Conservation (phyloP, 1,140 invertebrate genomes). For the Megathymus violae region DNA sequence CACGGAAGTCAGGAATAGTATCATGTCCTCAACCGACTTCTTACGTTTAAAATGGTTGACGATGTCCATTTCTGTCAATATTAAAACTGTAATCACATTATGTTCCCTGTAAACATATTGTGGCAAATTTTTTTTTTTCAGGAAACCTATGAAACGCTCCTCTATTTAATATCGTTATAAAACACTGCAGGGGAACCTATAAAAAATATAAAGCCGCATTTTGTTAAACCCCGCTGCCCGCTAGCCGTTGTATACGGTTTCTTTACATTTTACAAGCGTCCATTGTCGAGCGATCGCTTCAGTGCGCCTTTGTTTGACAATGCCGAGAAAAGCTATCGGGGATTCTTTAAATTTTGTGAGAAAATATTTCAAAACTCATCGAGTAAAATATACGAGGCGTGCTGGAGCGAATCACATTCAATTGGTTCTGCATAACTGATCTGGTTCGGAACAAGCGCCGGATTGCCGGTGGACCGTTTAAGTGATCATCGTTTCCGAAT, state of each 20-base stretch:
- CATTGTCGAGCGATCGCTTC: slow-evolving; percentile 22
- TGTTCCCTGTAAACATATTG: too few relatives aligned
- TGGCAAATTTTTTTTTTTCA: too few relatives aligned
- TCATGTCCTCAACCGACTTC: too few relatives aligned
- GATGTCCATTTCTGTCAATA: too few relatives aligned
- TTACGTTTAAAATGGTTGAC: too few relatives aligned
- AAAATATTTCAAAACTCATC: slow-evolving; percentile 21
- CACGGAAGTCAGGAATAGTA: too few relatives aligned
- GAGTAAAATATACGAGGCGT: slow-evolving; percentile 13
- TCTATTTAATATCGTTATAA: background rate
- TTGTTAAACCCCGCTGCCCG: background rate
- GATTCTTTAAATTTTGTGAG: slow-evolving; percentile 29
- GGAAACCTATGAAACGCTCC: background rate
- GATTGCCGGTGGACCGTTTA: slow-evolving; percentile 16
- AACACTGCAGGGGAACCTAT: slow-evolving; percentile 1
- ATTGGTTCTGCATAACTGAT: slow-evolving; percentile 30
- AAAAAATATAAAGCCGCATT: slow-evolving; percentile 9
- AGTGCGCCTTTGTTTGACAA: slow-evolving; percentile 24
- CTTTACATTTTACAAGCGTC: slow-evolving; percentile 18
- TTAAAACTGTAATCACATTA: too few relatives aligned
- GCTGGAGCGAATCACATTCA: slow-evolving; percentile 25
- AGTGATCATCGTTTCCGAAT: slow-evolving; percentile 22
- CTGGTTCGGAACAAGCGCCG: slow-evolving; percentile 7
- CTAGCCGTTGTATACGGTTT: background rate
- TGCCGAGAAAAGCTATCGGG: slow-evolving; percentile 14